These are phyloP conservation scores for Acanthoscelides obtectus DNA, from an alignment of 2,888 invertebrate species.

Conservation along the genomic window DNA sequence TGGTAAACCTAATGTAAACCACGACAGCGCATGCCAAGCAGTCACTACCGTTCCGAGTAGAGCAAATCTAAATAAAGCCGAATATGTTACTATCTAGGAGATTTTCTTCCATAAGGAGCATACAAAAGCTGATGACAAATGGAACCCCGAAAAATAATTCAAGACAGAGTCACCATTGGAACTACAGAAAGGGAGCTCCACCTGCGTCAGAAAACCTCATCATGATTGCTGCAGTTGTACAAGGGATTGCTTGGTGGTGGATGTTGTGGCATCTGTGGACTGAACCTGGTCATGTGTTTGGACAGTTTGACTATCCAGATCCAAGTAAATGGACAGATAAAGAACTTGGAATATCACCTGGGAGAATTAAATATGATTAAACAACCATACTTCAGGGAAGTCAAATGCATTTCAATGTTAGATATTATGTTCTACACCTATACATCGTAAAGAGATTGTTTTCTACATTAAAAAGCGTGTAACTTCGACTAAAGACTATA, in stretches of 20 bases:
- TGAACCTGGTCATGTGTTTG: constrained; percentile 75
- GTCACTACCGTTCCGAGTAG: too few species aligned
- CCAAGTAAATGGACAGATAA: constrained; percentile 70
- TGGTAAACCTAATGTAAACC: too few species aligned
- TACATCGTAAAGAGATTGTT: too few species aligned
- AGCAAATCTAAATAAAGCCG: not conserved
- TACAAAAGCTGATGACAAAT: not conserved
- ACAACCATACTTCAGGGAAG: too few species aligned
- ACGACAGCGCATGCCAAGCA: too few species aligned
- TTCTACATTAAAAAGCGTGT: too few species aligned
- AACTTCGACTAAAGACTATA: too few species aligned
- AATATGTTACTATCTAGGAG: not conserved
- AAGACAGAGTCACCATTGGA: constrained; percentile 39
- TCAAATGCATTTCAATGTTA: too few species aligned
- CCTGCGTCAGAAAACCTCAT: constrained; percentile 49
- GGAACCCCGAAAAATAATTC: not conserved
- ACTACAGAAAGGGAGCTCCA: constrained; percentile 60
- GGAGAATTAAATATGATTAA: not conserved
- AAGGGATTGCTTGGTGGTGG: constrained; percentile 82
- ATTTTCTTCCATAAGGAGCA: not conserved
- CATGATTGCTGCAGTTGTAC: constrained; percentile 53
- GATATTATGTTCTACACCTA: too few species aligned
- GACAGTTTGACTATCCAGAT: constrained; percentile 72
- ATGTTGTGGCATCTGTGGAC: constrained; percentile 72
- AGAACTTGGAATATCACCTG: constrained; percentile 74